Conservation (phyloP, 1,140 invertebrate genomes). For the Hirudo medicinalis region DNA sequence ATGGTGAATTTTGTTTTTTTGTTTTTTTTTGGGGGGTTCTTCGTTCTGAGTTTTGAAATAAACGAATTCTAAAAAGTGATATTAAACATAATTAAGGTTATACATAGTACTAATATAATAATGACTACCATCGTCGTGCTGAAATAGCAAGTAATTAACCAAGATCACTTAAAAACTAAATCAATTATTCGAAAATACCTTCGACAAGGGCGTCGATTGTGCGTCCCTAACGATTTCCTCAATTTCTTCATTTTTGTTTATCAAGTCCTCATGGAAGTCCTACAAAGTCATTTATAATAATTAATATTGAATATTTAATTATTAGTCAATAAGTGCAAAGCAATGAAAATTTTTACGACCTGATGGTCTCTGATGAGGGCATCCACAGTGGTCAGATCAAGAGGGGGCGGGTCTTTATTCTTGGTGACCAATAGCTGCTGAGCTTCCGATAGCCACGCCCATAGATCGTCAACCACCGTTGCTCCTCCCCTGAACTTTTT, state of each 20-base stretch:
- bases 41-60: no score
- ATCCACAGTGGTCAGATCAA: constrained; percentile 37
- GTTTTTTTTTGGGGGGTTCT: no score
- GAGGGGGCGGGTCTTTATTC: constrained; percentile 75
- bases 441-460: constrained; percentile 74
- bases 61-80: no score
- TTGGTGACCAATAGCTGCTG: constrained; percentile 71
- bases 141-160: background rate
- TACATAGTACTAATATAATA: no score
- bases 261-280: constrained; percentile 39
- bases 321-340: constrained; percentile 3
- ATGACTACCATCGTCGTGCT: no score
- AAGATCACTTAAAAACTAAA: background rate
- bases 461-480: constrained; percentile 70
- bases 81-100: no score
- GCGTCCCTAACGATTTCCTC: constrained; percentile 31
- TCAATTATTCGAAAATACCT: background rate
- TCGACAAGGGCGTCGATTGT: background rate
- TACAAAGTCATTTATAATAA: constrained; percentile 18
- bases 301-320: background rate
- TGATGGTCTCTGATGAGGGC: constrained; percentile 37
- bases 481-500: constrained; percentile 45
- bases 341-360: no score
- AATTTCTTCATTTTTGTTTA: constrained; percentile 35
- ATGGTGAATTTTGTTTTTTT: no score